Evolutionary conservation across 2,888 invertebrate species (phyloP).

Genomic region (Prosopocoilus inquinatus): DNA sequence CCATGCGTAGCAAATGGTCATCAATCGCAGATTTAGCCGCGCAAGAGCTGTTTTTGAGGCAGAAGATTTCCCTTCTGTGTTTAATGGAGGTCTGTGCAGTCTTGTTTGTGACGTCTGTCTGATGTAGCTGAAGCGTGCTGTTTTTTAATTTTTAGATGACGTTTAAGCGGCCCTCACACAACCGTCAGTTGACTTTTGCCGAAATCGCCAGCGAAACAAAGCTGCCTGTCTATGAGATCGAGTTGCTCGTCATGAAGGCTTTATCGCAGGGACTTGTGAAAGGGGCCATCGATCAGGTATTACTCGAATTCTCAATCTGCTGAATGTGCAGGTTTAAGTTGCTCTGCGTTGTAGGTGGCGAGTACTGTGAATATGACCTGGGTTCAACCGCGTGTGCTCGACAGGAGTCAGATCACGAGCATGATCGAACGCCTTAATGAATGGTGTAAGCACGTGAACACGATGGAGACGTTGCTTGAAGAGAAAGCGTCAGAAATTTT

Average conservation of each 20-base stretch:
- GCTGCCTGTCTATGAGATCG: constrained; percentile 83
- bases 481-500: constrained; percentile 76
- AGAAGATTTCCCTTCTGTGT: constrained; percentile 93
- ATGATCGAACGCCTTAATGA: constrained; percentile 70
- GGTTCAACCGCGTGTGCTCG: constrained; percentile 82
- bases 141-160: constrained; percentile 71
- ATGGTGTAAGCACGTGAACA: constrained; percentile 73
- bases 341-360: constrained; percentile 44
- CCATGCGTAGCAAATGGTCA: constrained; percentile 71
- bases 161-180: constrained; percentile 87
- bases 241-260: constrained; percentile 96
- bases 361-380: constrained; percentile 75
- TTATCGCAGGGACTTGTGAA: constrained; percentile 89
- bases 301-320: neutral
- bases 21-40: constrained; percentile 80
- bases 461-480: constrained; percentile 72
- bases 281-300: constrained; percentile 93
- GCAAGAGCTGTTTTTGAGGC: constrained; percentile 76
- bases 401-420: constrained; percentile 63
- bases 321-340: neutral
- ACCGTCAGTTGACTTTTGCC: constrained; percentile 80
- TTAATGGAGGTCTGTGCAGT: constrained; percentile 78
- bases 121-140: neutral
- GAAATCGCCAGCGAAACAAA: constrained; percentile 88
- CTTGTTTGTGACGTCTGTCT: neutral